A percentile compares a stretch with the other conserved stretches of the same genome.
phyloP scores from a whole-genome alignment of 2,797 vertebrate genomes.

The Dipus sagitta region DNA sequence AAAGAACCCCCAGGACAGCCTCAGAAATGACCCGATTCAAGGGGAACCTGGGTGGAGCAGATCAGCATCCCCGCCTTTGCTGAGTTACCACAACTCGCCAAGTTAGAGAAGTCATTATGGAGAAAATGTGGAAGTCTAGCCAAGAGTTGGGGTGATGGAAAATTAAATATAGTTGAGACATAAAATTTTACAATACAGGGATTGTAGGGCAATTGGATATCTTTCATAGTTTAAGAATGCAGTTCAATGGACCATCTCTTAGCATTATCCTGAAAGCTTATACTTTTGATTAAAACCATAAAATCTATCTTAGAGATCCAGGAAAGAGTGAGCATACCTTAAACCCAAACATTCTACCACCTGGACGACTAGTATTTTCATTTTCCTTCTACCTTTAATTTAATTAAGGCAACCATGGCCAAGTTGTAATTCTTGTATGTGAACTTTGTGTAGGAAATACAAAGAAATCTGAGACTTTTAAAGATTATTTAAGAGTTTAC shows the following conservation, averaged over 20 bases:
- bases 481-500: conserved; percentile 66
- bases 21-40: conserved; percentile 74
- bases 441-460: conserved; percentile 55
- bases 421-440: conserved; percentile 54
- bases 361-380: conserved; percentile 45
- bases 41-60: conserved; percentile 72
- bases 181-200: conserved; percentile 73
- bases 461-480: conserved; percentile 60
- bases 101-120: conserved; percentile 83
- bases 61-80: conserved; percentile 69
- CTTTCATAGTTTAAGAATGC: conserved; percentile 73
- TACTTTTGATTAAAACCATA: conserved; percentile 78
- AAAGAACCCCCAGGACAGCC: conserved; percentile 73
- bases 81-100: conserved; percentile 82
- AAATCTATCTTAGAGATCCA: conserved; percentile 65
- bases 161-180: conserved; percentile 73
- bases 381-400: conserved; percentile 68
- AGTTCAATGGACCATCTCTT: conserved; percentile 56
- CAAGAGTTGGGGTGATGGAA: conserved; percentile 80
- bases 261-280: conserved; percentile 62
- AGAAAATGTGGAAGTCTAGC: conserved; percentile 76
- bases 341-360: conserved; percentile 63
- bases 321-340: conserved; percentile 57
- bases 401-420: conserved; percentile 56
- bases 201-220: conserved; percentile 63